These are phyloP conservation scores for Sinotaia quadrata DNA, from an alignment of 2,888 invertebrate species.

Conservation along the genomic window DNA sequence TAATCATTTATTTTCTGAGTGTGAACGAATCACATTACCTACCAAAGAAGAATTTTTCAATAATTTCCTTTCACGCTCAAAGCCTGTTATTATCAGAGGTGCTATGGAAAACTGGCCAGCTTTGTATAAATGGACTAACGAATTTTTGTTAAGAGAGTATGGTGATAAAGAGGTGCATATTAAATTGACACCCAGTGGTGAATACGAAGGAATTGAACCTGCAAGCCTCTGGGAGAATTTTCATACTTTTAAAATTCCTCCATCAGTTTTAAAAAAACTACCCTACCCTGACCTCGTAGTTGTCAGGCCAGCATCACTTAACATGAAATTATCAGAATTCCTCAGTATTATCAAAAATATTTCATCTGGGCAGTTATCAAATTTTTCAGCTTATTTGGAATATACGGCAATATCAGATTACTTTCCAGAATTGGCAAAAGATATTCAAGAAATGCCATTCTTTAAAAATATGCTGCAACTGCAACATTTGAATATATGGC, in stretches of 20 bases:
- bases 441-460: conserved; percentile 62
- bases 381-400: conserved; percentile 69
- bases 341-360: conserved; percentile 60
- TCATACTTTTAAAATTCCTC: conserved; percentile 59
- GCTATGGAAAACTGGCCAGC: conserved; percentile 61
- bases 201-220: conserved; percentile 68
- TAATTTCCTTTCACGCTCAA: conserved; percentile 60
- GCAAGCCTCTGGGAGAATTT: conserved; percentile 60
- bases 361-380: conserved; percentile 44
- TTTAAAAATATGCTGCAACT: conserved; percentile 48
- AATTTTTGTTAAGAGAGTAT: conserved; percentile 53
- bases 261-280: conserved; percentile 53
- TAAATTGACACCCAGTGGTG: conserved; percentile 64
- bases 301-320: conserved; percentile 65
- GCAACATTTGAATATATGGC: conserved; percentile 67
- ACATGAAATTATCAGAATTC: conserved; percentile 65
- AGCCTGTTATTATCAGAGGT: conserved; percentile 65
- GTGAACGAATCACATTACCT: conserved; percentile 50
- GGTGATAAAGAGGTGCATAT: conserved; percentile 60
- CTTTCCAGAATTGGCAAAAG: conserved; percentile 57
- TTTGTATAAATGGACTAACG: conserved; percentile 63
- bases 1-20: conserved; percentile 31
- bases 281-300: conserved; percentile 66
- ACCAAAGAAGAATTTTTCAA: conserved; percentile 57
- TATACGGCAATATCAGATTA: conserved; percentile 67